Conservation (phyloP, 2,888 invertebrate genomes). For the Zaprionus obscuricornis region DNA sequence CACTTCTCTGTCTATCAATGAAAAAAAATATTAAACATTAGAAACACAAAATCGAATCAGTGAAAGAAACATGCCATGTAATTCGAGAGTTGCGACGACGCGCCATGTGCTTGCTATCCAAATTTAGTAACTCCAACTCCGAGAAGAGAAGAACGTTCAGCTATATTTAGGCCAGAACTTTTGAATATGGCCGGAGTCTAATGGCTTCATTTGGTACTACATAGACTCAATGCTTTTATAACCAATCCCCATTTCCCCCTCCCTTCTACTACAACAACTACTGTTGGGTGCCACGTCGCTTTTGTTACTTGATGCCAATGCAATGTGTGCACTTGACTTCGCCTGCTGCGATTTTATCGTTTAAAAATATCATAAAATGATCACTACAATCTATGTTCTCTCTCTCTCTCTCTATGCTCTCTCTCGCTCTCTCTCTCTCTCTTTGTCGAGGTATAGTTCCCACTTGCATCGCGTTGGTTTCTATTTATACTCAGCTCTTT, state of each 20-base stretch:
- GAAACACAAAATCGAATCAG: neutral
- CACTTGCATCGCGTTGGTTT: slow-evolving; percentile 60
- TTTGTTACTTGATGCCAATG: slow-evolving; percentile 73
- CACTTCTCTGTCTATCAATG: too few species aligned
- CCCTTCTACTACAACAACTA: neutral
- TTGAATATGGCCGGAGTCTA: slow-evolving; percentile 44
- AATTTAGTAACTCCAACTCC: slow-evolving; percentile 53
- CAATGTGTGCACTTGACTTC: slow-evolving; percentile 73
- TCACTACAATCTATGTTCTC: slow-evolving; percentile 29
- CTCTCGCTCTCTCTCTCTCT: slow-evolving; percentile 1
- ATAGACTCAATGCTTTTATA: too few species aligned
- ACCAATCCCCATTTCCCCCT: too few species aligned
- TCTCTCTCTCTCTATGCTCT: slow-evolving; percentile 13
- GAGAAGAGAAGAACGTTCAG: slow-evolving; percentile 14
- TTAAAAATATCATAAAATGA: slow-evolving; percentile 69
- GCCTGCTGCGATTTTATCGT: slow-evolving; percentile 67
- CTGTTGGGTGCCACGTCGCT: neutral
- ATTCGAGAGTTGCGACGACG: slow-evolving; percentile 44
- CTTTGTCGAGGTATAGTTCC: slow-evolving; percentile 2
- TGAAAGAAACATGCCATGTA: slow-evolving; percentile 19
- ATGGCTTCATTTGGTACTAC: slow-evolving; percentile 67
- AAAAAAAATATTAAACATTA: slow-evolving; percentile 20
- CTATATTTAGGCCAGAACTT: slow-evolving; percentile 66
- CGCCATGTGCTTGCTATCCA: slow-evolving; percentile 43
- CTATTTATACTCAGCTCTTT: slow-evolving; percentile 55